Conservation (phyloP, 2,113 vertebrate genomes). For the Pluvialis apricaria region DNA sequence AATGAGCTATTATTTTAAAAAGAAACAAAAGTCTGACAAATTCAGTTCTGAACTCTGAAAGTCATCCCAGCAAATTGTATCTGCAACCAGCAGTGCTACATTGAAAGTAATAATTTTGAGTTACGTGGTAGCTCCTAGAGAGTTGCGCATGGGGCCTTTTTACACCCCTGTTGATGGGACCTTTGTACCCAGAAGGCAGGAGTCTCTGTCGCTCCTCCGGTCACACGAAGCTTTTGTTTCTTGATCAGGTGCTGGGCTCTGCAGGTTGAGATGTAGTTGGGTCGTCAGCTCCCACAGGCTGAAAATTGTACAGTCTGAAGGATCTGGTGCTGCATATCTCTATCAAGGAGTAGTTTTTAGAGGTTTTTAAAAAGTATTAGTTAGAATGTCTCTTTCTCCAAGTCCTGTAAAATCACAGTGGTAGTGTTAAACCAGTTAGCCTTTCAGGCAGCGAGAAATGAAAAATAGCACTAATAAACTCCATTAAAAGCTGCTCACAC, state of each 20-base stretch:
- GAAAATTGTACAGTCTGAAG: background rate
- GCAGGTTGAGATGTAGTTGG: background rate
- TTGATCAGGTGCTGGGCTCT: background rate
- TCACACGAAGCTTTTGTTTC: background rate
- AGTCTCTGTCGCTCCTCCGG: background rate
- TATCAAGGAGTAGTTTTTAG: background rate
- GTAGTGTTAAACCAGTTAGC: background rate
- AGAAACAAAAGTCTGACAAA: background rate
- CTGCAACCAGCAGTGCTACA: background rate
- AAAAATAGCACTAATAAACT: constrained; percentile 35
- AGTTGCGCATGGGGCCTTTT: background rate
- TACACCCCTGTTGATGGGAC: background rate
- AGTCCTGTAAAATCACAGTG: background rate
- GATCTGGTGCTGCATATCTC: background rate
- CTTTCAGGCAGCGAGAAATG: constrained; percentile 10
- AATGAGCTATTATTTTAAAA: background rate
- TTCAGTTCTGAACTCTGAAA: background rate
- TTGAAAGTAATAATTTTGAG: background rate
- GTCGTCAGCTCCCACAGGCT: background rate
- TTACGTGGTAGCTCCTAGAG: background rate
- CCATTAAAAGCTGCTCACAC: constrained; percentile 21
- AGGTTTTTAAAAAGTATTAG: background rate
- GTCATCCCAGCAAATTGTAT: background rate
- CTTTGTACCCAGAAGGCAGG: background rate
- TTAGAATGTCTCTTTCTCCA: background rate